Percentiles rank a stretch among this genome's conserved stretches.
Evolutionary conservation across 1,140 invertebrate species (phyloP).

Genomic region (Hypsibius dujardini): DNA sequence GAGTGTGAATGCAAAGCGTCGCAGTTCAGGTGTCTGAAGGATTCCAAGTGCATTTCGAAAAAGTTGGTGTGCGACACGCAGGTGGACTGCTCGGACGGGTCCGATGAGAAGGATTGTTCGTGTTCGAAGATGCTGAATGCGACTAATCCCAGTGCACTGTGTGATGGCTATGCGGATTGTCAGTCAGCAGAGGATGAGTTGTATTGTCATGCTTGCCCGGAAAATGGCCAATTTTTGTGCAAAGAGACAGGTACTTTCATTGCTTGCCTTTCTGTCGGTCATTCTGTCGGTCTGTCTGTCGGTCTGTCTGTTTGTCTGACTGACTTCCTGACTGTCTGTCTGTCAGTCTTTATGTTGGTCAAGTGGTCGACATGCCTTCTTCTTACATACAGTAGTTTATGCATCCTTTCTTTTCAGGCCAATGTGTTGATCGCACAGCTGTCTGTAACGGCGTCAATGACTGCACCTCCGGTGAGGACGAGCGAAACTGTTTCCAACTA

Average conservation of each 20-base stretch:
- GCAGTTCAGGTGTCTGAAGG: constrained; percentile 7
- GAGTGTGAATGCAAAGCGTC: background rate
- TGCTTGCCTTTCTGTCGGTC: too few relatives aligned
- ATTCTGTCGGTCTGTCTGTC: too few relatives aligned
- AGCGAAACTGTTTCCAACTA: constrained; percentile 42
- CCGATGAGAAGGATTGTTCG: constrained; percentile 43
- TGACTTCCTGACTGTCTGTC: too few relatives aligned
- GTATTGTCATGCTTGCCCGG: constrained; percentile 7
- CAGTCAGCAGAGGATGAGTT: constrained; percentile 1
- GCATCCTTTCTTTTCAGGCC: too few relatives aligned
- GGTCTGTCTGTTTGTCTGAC: too few relatives aligned
- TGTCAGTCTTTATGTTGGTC: too few relatives aligned
- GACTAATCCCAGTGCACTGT: background rate
- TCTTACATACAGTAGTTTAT: too few relatives aligned
- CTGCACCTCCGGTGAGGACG: constrained; percentile 62
- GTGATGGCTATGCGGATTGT: constrained; percentile 16
- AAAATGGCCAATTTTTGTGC: constrained; percentile 12
- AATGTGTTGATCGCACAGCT: background rate
- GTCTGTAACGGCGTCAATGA: constrained; percentile 40
- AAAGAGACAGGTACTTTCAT: too few relatives aligned
- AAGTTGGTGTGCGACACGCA: constrained; percentile 4
- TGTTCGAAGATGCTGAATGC: constrained; percentile 26
- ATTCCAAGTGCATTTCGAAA: background rate
- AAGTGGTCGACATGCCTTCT: too few relatives aligned
- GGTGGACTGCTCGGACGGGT: constrained; percentile 42